Conservation (phyloP, 2,888 invertebrate species). For the Campoletis raptor region DNA sequence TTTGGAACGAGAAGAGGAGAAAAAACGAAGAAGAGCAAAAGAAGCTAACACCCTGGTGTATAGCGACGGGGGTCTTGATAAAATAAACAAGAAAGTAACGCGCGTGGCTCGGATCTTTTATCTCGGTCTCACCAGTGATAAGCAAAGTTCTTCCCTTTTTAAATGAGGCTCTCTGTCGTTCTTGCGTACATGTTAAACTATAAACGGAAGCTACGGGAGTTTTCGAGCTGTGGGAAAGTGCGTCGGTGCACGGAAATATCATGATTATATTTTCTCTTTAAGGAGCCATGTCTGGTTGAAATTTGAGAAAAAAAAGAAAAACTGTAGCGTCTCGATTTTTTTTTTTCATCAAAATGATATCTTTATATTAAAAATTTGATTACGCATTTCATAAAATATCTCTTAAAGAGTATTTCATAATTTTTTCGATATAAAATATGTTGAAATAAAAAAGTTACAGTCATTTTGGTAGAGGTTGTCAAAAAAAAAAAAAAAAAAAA, state of each 20-base stretch:
- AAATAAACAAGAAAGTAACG: slow-evolving; percentile 70
- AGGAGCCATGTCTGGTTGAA: slow-evolving; percentile 3
- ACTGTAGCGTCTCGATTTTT: too few relatives aligned
- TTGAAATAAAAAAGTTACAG: too few relatives aligned
- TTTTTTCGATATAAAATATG: too few relatives aligned
- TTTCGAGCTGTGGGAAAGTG: slow-evolving; percentile 61
- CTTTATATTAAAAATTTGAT: too few relatives aligned
- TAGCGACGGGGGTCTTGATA: slow-evolving; percentile 70
- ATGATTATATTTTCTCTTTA: slow-evolving; percentile 32
- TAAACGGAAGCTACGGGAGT: slow-evolving; percentile 70
- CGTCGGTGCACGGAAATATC: slow-evolving; percentile 53
- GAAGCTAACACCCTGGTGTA: slow-evolving; percentile 58
- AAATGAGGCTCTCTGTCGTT: slow-evolving; percentile 5
- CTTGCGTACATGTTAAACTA: slow-evolving; percentile 49
- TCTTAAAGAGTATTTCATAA: too few relatives aligned
- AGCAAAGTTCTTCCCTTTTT: slow-evolving; percentile 32
- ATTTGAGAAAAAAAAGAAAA: neutral
- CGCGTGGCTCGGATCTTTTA: slow-evolving; percentile 64
- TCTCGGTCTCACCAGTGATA: slow-evolving; percentile 60
- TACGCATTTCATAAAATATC: too few relatives aligned
- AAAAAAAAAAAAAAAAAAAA: too few relatives aligned
- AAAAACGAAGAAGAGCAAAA: slow-evolving; percentile 45
- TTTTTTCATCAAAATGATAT: too few relatives aligned
- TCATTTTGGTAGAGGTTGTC: too few relatives aligned
- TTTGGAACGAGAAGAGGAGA: slow-evolving; percentile 57